Evolutionary conservation across 2,113 vertebrate genomes (phyloP).

Genomic region (Columbina picui): DNA sequence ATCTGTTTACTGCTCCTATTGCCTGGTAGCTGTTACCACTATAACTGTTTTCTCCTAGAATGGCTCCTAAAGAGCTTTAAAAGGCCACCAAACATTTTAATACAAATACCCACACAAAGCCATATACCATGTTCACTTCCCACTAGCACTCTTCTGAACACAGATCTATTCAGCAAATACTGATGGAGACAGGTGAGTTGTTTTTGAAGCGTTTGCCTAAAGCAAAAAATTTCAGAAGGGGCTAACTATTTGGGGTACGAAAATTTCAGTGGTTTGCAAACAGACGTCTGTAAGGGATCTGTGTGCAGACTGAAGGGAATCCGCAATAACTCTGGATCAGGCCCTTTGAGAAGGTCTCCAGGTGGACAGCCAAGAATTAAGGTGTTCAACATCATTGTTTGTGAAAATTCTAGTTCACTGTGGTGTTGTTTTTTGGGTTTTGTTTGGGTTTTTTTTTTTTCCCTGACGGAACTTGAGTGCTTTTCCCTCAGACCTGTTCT

Average conservation of each 20-base stretch:
- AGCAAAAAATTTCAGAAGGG: neutral
- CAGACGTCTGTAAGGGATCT: neutral
- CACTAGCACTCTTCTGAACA: neutral
- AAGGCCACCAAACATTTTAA: neutral
- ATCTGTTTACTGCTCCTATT: constrained; percentile 52
- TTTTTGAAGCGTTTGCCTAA: constrained; percentile 18
- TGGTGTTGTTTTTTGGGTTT: neutral
- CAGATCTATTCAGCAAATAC: neutral
- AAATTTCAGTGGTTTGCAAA: neutral
- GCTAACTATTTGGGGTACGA: neutral
- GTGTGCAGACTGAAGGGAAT: neutral
- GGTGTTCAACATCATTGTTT: neutral
- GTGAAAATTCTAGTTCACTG: neutral
- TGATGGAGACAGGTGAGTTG: neutral
- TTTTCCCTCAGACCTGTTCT: neutral
- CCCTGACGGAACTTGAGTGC: neutral
- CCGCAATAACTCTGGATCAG: neutral
- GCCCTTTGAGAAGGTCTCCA: neutral
- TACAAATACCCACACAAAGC: neutral
- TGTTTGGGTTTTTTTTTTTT: neutral
- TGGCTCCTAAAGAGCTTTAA: neutral
- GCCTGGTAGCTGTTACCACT: constrained; percentile 34
- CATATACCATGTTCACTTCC: neutral
- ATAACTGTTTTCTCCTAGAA: neutral
- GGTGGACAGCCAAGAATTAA: neutral